Base-by-base conservation (phyloP, 2,888 invertebrate species). In the Mechanitis mazaeus region DNA sequence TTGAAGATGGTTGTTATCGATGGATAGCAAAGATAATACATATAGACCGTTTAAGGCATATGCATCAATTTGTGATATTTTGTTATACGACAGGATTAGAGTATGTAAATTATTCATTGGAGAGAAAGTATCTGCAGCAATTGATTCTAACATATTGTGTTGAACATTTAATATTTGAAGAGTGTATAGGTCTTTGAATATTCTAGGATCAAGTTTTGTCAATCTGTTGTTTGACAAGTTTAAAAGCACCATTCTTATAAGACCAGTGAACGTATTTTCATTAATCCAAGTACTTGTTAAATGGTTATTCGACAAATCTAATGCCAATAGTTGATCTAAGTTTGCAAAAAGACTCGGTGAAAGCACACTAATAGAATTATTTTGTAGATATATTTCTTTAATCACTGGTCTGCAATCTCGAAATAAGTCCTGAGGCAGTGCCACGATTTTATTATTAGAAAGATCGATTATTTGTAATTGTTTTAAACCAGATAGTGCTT, bases 71-170 rank as follows among this genome's bases (percentile, higher is more conserved):
- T 95, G 94, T 72, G 94, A 94, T 72, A 97, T 93, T 81, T 94
- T 94, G 87, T 97, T 97, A 82, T 94, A 94, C 3, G 96, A 96
- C 70, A 97, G 91, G 64, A 96, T 93, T 70, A 97, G 90, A 12
- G 97, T 97, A 84, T 97, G 97, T 66, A 97, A 91, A 87, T 97
- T 97, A 80, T 96, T 97, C 94, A 97, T 95, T 3, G 96, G 95
- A 47, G 96, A 93, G 81, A 97, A 97, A 1, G 97, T 95, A 75
- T 96, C 95, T 6, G 96, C 95, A 6, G 95, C 95, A 66, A 97
- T 95, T 63, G 92, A 94, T 78, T 96, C 95, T 60, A 97, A 87
- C 76, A 93, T 92, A 80, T 97, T 97, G 80, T 95, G 94, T 71
- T 96, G 95, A 69, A 97, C 91, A 78, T 97, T 96, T 56, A 97